Conservation (phyloP, 2,113 vertebrate species). For the Orycteropus afer region DNA sequence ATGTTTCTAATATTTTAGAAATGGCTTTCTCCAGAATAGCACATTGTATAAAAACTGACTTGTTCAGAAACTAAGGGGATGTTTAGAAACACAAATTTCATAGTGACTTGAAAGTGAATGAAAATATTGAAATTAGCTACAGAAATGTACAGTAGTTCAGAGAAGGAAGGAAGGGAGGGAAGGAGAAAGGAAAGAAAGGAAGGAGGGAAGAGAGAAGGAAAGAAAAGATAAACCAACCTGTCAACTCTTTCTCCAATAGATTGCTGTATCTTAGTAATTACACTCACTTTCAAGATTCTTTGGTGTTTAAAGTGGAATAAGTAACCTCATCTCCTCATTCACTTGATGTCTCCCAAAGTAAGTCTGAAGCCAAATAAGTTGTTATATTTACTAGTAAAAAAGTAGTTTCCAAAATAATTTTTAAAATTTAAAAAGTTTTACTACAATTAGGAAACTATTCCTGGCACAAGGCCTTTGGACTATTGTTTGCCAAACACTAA, state of each 20-base stretch:
- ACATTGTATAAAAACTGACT: conserved; percentile 41
- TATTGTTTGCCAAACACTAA: conserved; percentile 68
- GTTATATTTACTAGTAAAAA: conserved; percentile 53
- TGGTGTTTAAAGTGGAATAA: neutral
- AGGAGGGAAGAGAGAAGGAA: neutral
- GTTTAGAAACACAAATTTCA: neutral
- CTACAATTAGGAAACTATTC: conserved; percentile 32
- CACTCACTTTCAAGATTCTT: conserved; percentile 39
- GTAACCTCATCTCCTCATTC: neutral
- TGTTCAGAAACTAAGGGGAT: no score
- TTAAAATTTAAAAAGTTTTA: conserved; percentile 44
- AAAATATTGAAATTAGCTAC: neutral
- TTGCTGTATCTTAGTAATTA: conserved; percentile 7
- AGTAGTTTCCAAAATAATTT: neutral
- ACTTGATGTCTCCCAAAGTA: conserved; percentile 33
- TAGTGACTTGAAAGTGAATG: conserved; percentile 36
- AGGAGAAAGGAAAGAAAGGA: neutral
- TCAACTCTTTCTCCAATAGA: neutral
- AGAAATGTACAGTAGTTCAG: neutral
- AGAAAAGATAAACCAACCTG: neutral
- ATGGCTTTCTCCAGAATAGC: conserved; percentile 44
- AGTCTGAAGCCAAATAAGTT: neutral
- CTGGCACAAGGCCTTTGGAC: conserved; percentile 24
- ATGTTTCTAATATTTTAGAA: conserved; percentile 57
- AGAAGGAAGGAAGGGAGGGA: neutral